Conservation (phyloP, 2,797 vertebrate species). For the Percopsis omiscomaycus region DNA sequence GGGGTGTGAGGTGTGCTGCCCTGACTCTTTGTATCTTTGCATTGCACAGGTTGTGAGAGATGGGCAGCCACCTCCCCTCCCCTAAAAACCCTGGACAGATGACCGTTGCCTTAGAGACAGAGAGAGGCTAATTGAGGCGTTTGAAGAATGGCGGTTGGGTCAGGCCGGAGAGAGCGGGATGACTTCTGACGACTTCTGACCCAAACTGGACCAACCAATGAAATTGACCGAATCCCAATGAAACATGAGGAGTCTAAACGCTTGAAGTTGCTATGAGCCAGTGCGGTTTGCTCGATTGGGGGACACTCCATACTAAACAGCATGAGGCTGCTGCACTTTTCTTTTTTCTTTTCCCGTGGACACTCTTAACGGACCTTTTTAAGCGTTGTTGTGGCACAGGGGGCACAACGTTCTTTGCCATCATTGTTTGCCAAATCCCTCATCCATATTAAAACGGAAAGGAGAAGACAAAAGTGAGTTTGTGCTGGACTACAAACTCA, state of each 20-base stretch:
- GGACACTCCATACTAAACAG: not conserved
- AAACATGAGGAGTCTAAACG: slow-evolving; percentile 15
- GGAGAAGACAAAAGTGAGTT: not conserved
- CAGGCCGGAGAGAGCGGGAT: slow-evolving; percentile 55
- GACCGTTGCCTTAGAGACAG: slow-evolving; percentile 74
- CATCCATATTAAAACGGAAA: not conserved
- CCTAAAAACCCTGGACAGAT: slow-evolving; percentile 68
- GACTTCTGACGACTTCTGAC: slow-evolving; percentile 54
- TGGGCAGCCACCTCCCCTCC: slow-evolving; percentile 74
- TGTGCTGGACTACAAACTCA: slow-evolving; percentile 15
- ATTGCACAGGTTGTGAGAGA: slow-evolving; percentile 85
- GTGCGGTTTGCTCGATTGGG: slow-evolving; percentile 12
- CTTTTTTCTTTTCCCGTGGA: not conserved
- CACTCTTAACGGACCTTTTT: slow-evolving; percentile 3
- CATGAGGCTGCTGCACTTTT: slow-evolving; percentile 1
- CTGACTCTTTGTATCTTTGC: slow-evolving; percentile 87
- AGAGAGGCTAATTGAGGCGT: slow-evolving; percentile 73
- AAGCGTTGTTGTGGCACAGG: not conserved
- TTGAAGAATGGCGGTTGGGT: slow-evolving; percentile 67
- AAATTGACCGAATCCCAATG: slow-evolving; percentile 25
- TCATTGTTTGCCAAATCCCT: not conserved
- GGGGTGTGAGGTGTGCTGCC: slow-evolving; percentile 76
- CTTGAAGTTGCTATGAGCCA: slow-evolving; percentile 18
- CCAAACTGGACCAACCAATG: slow-evolving; percentile 57
- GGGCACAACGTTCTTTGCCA: not conserved